Conservation (phyloP, 2,113 vertebrate species). For the Nibea albiflora region DNA sequence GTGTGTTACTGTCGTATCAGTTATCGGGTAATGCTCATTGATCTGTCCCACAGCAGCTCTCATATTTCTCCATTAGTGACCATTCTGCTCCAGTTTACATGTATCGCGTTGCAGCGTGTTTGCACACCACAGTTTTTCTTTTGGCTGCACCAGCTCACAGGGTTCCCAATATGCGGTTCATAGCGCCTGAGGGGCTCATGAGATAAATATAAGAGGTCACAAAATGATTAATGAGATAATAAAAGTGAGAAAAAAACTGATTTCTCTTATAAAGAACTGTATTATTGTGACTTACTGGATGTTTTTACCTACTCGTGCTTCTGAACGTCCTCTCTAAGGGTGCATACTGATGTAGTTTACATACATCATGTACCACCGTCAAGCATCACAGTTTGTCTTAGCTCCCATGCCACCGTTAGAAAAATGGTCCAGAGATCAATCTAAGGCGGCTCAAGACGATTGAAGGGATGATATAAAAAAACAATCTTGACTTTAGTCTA, state of each 20-base stretch:
- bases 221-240: neutral
- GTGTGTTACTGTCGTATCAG: constrained; percentile 37
- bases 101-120: neutral
- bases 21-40: constrained; percentile 50
- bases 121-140: neutral
- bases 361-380: neutral
- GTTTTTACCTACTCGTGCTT: neutral
- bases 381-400: neutral
- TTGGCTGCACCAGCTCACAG: neutral
- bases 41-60: constrained; percentile 39
- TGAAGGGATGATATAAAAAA: neutral
- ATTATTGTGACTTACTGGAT: neutral
- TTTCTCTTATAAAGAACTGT: neutral
- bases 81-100: constrained; percentile 35
- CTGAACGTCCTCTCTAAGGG: neutral
- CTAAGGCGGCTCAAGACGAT: neutral
- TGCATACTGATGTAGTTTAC: neutral
- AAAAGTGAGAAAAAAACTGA: neutral
- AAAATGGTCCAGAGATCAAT: neutral
- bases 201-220: neutral
- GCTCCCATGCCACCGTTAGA: neutral
- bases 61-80: constrained; percentile 45
- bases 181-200: neutral
- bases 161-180: neutral
- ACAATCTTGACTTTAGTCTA: neutral